Conservation (phyloP, 30 jellyfish, hydroid and myxozoan genomes). For the Chrysaora quinquecirrha region DNA sequence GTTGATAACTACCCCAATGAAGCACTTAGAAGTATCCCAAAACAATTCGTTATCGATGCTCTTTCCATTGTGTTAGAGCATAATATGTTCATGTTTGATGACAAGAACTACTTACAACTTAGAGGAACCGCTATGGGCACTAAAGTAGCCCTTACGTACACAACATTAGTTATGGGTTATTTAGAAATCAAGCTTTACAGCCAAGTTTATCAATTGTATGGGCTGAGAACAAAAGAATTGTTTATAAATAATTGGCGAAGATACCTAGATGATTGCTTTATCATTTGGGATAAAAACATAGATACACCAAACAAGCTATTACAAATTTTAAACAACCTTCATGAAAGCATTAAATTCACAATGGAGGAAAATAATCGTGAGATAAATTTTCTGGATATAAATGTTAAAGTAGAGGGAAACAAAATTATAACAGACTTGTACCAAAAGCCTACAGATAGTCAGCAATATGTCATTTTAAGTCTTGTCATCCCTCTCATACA, state of each 20-base stretch:
- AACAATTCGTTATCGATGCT: conserved; percentile 2
- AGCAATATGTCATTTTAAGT: conserved; percentile 31
- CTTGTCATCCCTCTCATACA: conserved; percentile 23
- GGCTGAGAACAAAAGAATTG: background rate
- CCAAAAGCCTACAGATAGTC: conserved; percentile 48
- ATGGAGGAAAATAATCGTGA: conserved; percentile 8
- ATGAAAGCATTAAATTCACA: conserved; percentile 2
- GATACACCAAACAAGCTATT: conserved; percentile 2
- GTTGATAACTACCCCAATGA: conserved; percentile 6
- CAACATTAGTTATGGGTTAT: conserved; percentile 25
- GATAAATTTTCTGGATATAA: conserved; percentile 10
- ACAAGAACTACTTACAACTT: background rate
- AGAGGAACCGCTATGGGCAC: conserved; percentile 25
- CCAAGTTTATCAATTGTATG: background rate
- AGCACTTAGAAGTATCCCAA: conserved; percentile 3
- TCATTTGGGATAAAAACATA: conserved; percentile 27
- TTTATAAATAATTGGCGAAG: conserved; percentile 1
- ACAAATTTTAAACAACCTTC: conserved; percentile 5
- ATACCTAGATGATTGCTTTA: conserved; percentile 31
- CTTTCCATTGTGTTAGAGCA: conserved; percentile 8
- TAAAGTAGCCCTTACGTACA: conserved; percentile 25
- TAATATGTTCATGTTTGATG: conserved; percentile 4
- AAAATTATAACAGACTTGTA: conserved; percentile 18
- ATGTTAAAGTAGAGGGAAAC: background rate
- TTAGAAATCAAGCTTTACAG: conserved; percentile 14